Base-by-base conservation (phyloP, 2,888 invertebrate species). In the Ferdinandea cuprea region DNA sequence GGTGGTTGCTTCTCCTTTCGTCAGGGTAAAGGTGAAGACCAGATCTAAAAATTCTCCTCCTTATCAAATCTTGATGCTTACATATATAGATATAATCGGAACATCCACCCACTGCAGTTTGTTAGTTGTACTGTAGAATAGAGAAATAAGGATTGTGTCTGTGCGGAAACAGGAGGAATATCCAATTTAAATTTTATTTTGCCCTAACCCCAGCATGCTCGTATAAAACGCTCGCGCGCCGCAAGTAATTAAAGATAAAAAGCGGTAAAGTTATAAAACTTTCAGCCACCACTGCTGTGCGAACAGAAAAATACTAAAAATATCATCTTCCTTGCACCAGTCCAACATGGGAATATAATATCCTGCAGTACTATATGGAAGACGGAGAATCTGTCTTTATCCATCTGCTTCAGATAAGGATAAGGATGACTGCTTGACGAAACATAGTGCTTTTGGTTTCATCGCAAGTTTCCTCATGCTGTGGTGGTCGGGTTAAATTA, bases 181-280 rank as follows among this genome's bases (percentile, higher is more conserved):
- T 83, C 83, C 83, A 83, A 83, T 83, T 78, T 83, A 83, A 83
- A 83, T 83, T 83, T 83, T 83, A 83, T 83, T 83, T 68, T 21
- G 61, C 17, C 19, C 46, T 58, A 66, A 77, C 71, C 77, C 80
- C 72, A 25, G 11, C 28, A 40, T 8, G 65, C 13, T 54, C 40
- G 77, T 61, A 68, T 83, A 78, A 83, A 83, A 78, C 32, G 50
- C 73, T 76, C 80, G 50, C 73, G 78, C 80, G 85, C 85, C 79
- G 76, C 76, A 85, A 80, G 85, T 86, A 86, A 86, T 86, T 86
- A 86, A 86, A 86, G 86, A 86, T 86, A 85, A 86, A 86, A 86
- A 86, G 86, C 86, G 85, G 80, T 69, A 80, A 85, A 86, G 86
- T 86, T 86, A 78, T 86, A 86, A 86, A 86, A 86, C 85, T 86